Percentiles rank a stretch among this genome's conserved stretches.
Evolutionary conservation across 2,888 invertebrate genomes (phyloP).

Genomic region (Unio delphinus): DNA sequence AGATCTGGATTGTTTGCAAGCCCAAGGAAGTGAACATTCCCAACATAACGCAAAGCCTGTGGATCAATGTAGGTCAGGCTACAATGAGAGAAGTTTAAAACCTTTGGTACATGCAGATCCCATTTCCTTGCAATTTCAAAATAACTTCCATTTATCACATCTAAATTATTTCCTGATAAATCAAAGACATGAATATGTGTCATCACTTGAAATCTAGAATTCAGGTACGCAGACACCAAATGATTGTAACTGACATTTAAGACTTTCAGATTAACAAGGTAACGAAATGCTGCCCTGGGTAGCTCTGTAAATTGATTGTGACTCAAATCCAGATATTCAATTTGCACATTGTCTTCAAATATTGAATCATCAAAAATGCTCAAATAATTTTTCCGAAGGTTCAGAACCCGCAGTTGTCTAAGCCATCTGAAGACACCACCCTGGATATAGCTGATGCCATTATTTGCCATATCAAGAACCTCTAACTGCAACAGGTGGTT

Average conservation of each 20-base stretch:
- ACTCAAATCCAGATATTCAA: constrained; percentile 54
- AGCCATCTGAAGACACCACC: constrained; percentile 34
- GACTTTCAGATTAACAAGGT: constrained; percentile 40
- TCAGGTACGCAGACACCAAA: constrained; percentile 41
- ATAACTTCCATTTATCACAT: constrained; percentile 32
- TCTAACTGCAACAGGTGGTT: constrained; percentile 28
- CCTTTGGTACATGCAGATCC: constrained; percentile 39
- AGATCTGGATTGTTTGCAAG: constrained; percentile 48
- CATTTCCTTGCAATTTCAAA: constrained; percentile 49
- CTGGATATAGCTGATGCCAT: constrained; percentile 32
- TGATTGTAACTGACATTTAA: constrained; percentile 56
- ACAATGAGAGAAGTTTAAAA: constrained; percentile 54
- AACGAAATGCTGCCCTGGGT: constrained; percentile 44
- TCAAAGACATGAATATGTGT: constrained; percentile 47
- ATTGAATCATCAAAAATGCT: constrained; percentile 37
- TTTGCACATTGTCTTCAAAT: constrained; percentile 36
- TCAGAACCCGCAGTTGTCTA: constrained; percentile 25
- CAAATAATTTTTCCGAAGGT: constrained; percentile 44
- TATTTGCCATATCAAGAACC: constrained; percentile 32
- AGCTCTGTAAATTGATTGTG: constrained; percentile 44
- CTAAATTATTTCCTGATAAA: constrained; percentile 49
- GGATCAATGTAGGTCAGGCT: constrained; percentile 45
- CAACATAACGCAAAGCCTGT: constrained; percentile 35
- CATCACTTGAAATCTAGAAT: constrained; percentile 52
- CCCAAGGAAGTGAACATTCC: constrained; percentile 38